Conservation (phyloP, 1,140 invertebrate species). For the Eriosoma lanigerum region DNA sequence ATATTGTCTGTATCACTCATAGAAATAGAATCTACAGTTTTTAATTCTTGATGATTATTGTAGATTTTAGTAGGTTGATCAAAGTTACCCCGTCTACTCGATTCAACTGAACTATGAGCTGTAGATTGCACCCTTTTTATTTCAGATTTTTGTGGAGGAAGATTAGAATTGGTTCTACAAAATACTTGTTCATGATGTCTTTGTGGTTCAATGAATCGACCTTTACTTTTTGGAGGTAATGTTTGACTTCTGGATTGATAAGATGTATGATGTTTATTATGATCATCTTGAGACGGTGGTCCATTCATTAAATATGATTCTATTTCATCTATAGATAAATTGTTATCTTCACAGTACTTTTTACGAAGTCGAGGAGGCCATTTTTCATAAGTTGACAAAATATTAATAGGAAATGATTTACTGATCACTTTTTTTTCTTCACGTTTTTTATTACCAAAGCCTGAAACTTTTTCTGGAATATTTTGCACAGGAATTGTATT, state of each 20-base stretch:
- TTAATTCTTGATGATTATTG: not conserved
- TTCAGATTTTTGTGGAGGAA: conserved; percentile 24
- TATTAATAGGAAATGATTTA: conserved; percentile 56
- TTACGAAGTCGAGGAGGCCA: conserved; percentile 62
- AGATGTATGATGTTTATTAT: conserved; percentile 24
- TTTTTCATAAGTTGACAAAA: conserved; percentile 57
- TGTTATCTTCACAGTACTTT: conserved; percentile 62
- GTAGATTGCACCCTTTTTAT: conserved; percentile 1
- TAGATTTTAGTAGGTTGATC: not conserved
- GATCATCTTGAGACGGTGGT: conserved; percentile 29
- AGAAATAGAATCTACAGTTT: not conserved
- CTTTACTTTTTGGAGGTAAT: conserved; percentile 37
- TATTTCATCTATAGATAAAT: conserved; percentile 20
- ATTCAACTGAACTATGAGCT: not conserved
- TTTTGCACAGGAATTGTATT: not conserved
- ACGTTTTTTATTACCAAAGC: conserved; percentile 3
- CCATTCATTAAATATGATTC: conserved; percentile 48
- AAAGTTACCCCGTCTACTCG: not conserved
- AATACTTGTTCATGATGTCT: conserved; percentile 39
- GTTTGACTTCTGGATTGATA: conserved; percentile 46
- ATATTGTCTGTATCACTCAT: not conserved
- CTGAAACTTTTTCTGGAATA: conserved; percentile 12
- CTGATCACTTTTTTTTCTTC: conserved; percentile 54
- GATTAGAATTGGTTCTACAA: conserved; percentile 16
- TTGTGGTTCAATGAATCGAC: conserved; percentile 39